These are phyloP conservation scores for Trichopria drosophilae DNA, from an alignment of 2,888 invertebrate genomes.

Conservation along the genomic window DNA sequence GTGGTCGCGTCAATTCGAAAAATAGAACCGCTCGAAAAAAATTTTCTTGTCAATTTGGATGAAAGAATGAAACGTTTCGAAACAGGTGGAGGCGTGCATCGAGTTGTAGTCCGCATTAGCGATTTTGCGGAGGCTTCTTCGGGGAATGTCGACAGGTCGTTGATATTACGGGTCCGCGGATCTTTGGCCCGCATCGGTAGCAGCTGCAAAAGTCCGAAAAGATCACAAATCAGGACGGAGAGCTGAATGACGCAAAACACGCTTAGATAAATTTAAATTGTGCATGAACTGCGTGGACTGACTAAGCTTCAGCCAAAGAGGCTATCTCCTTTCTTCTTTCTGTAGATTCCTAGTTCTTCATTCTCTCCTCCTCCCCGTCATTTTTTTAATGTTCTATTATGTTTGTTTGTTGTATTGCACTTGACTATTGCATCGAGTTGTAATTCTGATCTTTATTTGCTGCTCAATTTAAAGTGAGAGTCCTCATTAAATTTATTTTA, in stretches of 20 bases:
- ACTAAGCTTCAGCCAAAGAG: constrained; percentile 28
- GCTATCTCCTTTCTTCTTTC: constrained; percentile 24
- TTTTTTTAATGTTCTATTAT: neutral
- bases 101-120: constrained; percentile 12
- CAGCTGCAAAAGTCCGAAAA: constrained; percentile 45
- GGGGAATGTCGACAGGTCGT: constrained; percentile 49
- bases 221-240: constrained; percentile 50
- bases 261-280: constrained; percentile 57
- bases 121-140: constrained; percentile 4
- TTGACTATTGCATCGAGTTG: no score
- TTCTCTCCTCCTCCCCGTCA: neutral
- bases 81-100: constrained; percentile 44
- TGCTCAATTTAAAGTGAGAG: no score
- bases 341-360: neutral
- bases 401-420: constrained; percentile 11
- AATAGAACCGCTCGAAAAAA: no score
- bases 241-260: constrained; percentile 54
- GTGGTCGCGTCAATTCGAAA: no score
- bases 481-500: no score
- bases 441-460: no score
- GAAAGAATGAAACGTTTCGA: constrained; percentile 34
- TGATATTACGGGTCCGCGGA: constrained; percentile 45
- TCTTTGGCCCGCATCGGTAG: constrained; percentile 49
- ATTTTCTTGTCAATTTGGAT: constrained; percentile 17
- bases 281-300: constrained; percentile 40